phyloP scores from a whole-genome alignment of 2,888 invertebrate genomes.

The Clunio marinus region DNA sequence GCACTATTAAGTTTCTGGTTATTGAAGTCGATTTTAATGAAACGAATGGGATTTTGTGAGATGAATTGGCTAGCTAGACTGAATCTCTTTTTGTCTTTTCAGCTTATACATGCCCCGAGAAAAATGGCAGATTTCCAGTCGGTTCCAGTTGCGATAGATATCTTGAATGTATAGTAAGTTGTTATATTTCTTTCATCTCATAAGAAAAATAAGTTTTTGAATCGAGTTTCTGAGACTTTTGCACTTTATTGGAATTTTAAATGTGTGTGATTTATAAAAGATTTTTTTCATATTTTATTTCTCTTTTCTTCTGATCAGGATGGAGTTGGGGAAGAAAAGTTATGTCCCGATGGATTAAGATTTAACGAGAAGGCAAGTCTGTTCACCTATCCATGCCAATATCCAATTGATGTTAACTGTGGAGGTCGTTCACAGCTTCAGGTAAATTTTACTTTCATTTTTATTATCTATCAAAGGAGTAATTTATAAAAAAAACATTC shows the following conservation, averaged over 20 bases:
- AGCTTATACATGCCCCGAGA: slow-evolving; percentile 57
- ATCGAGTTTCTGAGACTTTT: slow-evolving; percentile 21
- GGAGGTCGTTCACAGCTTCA: slow-evolving; percentile 62
- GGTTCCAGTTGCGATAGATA: slow-evolving; percentile 71
- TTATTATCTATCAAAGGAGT: too few relatives aligned
- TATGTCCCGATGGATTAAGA: slow-evolving; percentile 76
- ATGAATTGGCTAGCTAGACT: neutral
- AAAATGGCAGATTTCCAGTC: slow-evolving; percentile 64
- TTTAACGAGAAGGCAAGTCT: slow-evolving; percentile 67
- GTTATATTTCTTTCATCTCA: slow-evolving; percentile 25
- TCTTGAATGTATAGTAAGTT: slow-evolving; percentile 57
- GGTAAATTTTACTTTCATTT: slow-evolving; percentile 11
- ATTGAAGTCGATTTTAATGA: neutral
- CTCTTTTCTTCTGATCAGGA: slow-evolving; percentile 51
- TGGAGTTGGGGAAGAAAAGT: slow-evolving; percentile 68
- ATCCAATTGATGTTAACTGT: slow-evolving; percentile 78
- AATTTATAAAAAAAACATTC: neutral
- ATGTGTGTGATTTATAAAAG: too few relatives aligned
- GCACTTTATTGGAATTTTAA: neutral
- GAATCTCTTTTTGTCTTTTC: too few relatives aligned
- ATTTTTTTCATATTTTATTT: slow-evolving; percentile 38
- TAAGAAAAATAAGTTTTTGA: neutral
- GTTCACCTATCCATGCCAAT: slow-evolving; percentile 73
- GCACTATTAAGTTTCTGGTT: neutral
- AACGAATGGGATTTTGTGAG: neutral